Evolutionary conservation across 1,140 invertebrate genomes (phyloP), one percentile per base, ranked within the genome.

Genomic region (Riptortus pedestris): DNA sequence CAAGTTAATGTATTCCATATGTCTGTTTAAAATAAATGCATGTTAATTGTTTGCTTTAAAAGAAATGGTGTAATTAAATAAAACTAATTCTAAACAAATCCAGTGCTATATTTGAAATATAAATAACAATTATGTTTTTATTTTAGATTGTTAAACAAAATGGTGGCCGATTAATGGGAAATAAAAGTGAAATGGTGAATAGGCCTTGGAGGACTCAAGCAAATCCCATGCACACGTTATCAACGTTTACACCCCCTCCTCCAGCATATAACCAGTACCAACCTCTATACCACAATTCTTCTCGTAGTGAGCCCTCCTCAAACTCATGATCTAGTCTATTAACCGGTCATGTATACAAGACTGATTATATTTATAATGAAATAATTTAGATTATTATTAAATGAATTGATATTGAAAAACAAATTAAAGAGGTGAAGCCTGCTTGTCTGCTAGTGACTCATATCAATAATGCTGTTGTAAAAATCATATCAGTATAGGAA

Each of bases 271-370:
- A 29, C 38, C 66, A 67, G 38, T 67, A 67, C 28, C 66, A 67
- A 43, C 66, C 66, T 7, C 14, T 67, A n/a, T 67, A 67, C 52
- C 65, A 66, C 33, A 65, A 67, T 24, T 67, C 66, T 4, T 67
- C 66, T 2, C 61, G 66, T 16, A 67, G 66, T 48, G 66, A 67
- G 29, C 66, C 66, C 2, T 57, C 48, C 3, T 43, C 52, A 20
- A 58, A 48, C 27, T 66, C 33, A 62, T 62, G 57, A 59, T 65
- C 33, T 57, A 33, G 28, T 60, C 58, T 31, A 2, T 18, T 33
- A 26, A 16, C 22, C n/a, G 28, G 28, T 31, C 58, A 20, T 16
- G 4, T 60, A 4, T n/a, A 31, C 33, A 60, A 60, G 58, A 60
- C 28, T 43, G 33, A 33, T 20, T 60, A 60, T 60, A 60, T 60